These are phyloP conservation scores for Nudaria mundana DNA, from an alignment of 2,888 invertebrate species.

Conservation along the genomic window DNA sequence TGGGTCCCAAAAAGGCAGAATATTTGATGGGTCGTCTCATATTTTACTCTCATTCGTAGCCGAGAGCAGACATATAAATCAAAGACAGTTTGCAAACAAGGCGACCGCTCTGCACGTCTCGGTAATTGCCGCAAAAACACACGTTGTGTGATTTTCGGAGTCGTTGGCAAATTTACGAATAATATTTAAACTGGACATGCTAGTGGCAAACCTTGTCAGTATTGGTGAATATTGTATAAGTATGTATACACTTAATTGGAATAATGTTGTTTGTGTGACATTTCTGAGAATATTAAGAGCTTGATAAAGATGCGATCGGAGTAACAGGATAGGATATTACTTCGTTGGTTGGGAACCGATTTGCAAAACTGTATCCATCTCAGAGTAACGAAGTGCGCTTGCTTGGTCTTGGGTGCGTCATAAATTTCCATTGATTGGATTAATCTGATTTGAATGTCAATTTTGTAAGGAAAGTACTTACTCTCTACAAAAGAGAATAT, in stretches of 20 bases:
- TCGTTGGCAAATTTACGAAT: conserved; percentile 75
- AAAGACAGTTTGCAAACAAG: conserved; percentile 67
- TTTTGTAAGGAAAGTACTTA: conserved; percentile 72
- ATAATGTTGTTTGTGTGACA: conserved; percentile 13
- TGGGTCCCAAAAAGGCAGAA: conserved; percentile 67
- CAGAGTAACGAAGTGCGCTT: conserved; percentile 60
- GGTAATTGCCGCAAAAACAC: conserved; percentile 78
- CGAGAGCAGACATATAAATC: conserved; percentile 74
- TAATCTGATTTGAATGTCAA: conserved; percentile 82
- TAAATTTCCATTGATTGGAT: conserved; percentile 81
- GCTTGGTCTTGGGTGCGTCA: conserved; percentile 75
- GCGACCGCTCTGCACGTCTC: conserved; percentile 68
- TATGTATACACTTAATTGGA: conserved; percentile 1
- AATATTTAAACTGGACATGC: conserved; percentile 41
- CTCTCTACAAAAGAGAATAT: conserved; percentile 72
- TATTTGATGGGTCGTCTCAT: conserved; percentile 74
- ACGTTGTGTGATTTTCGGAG: conserved; percentile 69
- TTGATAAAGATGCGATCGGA: conserved; percentile 40
- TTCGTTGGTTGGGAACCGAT: conserved; percentile 63
- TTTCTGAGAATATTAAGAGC: conserved; percentile 21
- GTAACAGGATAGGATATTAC: conserved; percentile 43
- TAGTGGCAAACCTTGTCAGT: conserved; percentile 15
- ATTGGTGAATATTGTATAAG: background rate
- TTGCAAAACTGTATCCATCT: conserved; percentile 66
- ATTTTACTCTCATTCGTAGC: conserved; percentile 68